phyloP scores from a whole-genome alignment of 2,888 invertebrate species.

The Gymnocheta viridis region DNA sequence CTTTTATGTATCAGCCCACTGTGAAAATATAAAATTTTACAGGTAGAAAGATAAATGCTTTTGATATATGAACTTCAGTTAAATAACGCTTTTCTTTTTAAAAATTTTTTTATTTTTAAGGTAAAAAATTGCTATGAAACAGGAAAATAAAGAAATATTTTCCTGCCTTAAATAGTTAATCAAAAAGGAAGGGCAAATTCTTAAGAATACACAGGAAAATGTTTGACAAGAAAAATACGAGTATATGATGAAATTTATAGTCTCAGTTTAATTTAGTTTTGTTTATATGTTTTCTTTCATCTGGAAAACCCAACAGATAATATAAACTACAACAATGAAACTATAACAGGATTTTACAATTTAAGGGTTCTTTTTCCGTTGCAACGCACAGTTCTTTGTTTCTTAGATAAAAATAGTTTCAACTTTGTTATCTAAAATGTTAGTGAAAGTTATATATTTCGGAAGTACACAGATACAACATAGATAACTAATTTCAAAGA shows the following conservation, averaged over 20 bases:
- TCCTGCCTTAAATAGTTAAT: slow-evolving; percentile 12
- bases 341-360: too few relatives aligned
- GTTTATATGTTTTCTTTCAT: too few relatives aligned
- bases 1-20: not conserved
- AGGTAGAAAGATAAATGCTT: slow-evolving; percentile 1
- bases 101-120: not conserved
- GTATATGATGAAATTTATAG: slow-evolving; percentile 21
- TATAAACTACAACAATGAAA: not conserved
- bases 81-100: not conserved
- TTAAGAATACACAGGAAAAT: slow-evolving; percentile 29
- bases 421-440: too few relatives aligned
- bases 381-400: too few relatives aligned
- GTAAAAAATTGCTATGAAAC: not conserved
- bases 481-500: too few relatives aligned
- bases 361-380: too few relatives aligned
- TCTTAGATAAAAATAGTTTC: too few relatives aligned
- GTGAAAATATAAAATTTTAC: slow-evolving; percentile 25
- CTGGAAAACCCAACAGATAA: not conserved
- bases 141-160: slow-evolving; percentile 6
- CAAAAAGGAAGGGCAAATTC: slow-evolving; percentile 18
- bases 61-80: slow-evolving; percentile 12
- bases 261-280: slow-evolving; percentile 17
- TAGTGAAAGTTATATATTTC: too few relatives aligned
- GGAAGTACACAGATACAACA: too few relatives aligned
- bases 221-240: not conserved